Base-by-base conservation (phyloP, 2,888 invertebrate species). In the Acronicta psi region DNA sequence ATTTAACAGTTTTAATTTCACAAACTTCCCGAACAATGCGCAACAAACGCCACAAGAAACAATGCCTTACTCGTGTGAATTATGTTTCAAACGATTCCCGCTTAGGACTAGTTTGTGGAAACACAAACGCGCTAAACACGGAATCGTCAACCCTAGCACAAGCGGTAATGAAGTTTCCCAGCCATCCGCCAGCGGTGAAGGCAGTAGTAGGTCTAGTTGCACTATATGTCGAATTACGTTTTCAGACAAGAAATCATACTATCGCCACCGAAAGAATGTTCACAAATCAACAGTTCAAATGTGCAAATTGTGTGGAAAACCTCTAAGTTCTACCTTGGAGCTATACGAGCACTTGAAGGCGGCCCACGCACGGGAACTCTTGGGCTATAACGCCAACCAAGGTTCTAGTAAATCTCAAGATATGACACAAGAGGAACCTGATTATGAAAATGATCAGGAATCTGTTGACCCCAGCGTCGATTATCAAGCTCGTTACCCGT, bases 291-390 rank as follows among this genome's bases (percentile, higher is more conserved):
- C 92, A 34, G 84, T 93, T 61, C 95, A 95, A 74, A 94, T 95
- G 82, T 96, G 96, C 73, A 95, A 95, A 69, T 94, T 96, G 50
- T 96, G 96, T 71, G 95, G 95, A 1, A 95, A 96, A 65, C 91
- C 94, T 0, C 95, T 96, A 47, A 95, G 93, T 60, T 96, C 96
- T 13, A 95, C 95, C 18, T 88, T 94, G 16, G 96, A 96, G 11
- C 82, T 96, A 25, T 95, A 95, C 49, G 94, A 96, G 89, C 87
- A 96, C 95, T 86, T 94, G 86, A 86, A 96, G 93, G 83, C 95
- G 81, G 91, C 96, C 87, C 91, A 95, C 87, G 85, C 95, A 81
- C 79, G 95, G 80, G 84, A 95, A 85, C 69, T 95, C 71, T 55
- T 93, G 68, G 94, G 94, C 1, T 94, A 92, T 66, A 93, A 94